phyloP scores from a whole-genome alignment of 1,140 invertebrate genomes.

The Drosophila carrolli region DNA sequence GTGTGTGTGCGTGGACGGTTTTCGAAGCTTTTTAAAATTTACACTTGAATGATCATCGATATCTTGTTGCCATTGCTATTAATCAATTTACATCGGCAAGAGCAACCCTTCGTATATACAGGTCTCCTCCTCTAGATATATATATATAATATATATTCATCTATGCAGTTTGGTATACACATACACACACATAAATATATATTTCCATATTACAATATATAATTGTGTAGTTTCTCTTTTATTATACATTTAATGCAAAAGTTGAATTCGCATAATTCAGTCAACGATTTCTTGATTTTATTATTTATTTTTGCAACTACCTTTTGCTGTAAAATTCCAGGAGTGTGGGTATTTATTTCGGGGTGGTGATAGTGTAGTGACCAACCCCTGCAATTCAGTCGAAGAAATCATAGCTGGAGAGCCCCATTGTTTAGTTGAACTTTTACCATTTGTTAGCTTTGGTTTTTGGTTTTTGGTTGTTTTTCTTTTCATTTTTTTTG shows the following conservation, averaged over 20 bases:
- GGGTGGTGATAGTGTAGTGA: not conserved
- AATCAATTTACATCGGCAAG: constrained; percentile 24
- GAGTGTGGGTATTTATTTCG: not conserved
- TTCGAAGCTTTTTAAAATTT: constrained; percentile 75
- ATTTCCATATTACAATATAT: constrained; percentile 22
- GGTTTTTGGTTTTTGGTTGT: constrained; percentile 17
- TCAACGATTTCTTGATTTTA: constrained; percentile 51
- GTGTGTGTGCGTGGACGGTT: constrained; percentile 79
- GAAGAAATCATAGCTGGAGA: constrained; percentile 9
- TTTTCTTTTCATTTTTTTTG: not conserved
- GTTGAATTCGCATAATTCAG: constrained; percentile 62
- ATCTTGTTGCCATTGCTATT: constrained; percentile 30
- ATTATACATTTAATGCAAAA: constrained; percentile 58
- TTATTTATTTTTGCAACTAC: not conserved
- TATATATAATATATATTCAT: constrained; percentile 18
- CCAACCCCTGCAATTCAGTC: constrained; percentile 35
- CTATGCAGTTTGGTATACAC: constrained; percentile 11
- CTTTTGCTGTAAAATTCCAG: not conserved
- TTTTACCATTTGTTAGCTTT: constrained; percentile 25
- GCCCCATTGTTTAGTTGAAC: constrained; percentile 6
- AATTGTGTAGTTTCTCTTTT: constrained; percentile 20
- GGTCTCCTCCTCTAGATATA: not conserved
- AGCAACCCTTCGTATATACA: constrained; percentile 28
- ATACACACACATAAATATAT: constrained; percentile 23
- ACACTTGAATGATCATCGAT: constrained; percentile 60